Conservation (phyloP, 2,113 vertebrate species). For the Erythrocebus patas region DNA sequence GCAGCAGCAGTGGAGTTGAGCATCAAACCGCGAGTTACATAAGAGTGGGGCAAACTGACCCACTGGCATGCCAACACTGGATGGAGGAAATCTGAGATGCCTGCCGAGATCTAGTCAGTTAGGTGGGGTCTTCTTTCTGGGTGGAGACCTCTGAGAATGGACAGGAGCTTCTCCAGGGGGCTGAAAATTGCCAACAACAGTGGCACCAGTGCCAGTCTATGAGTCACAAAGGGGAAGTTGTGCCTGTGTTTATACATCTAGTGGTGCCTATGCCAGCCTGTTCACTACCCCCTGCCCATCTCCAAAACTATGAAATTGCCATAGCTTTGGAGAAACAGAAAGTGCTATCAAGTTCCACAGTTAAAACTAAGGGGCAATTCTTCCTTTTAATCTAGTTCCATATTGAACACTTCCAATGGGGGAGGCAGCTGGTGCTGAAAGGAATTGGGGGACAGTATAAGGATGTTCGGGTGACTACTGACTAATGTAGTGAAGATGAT, state of each 20-base stretch:
- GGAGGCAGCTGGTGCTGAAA: background rate
- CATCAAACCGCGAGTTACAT: background rate
- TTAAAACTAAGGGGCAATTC: background rate
- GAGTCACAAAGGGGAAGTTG: background rate
- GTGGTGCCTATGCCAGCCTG: slow-evolving; percentile 20
- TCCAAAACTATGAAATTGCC: slow-evolving; percentile 66
- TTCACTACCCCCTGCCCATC: slow-evolving; percentile 54
- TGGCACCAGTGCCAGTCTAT: background rate
- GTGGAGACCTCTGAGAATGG: background rate
- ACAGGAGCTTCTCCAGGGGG: background rate
- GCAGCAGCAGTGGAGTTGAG: slow-evolving; percentile 36
- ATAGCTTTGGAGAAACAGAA: slow-evolving; percentile 28
- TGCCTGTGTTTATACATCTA: background rate
- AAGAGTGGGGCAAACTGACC: background rate
- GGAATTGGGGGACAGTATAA: background rate
- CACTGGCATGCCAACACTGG: background rate
- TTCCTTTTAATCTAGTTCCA: background rate
- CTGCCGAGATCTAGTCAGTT: background rate
- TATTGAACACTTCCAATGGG: background rate
- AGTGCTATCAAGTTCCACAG: background rate
- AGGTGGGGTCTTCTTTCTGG: background rate
- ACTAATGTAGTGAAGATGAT: background rate
- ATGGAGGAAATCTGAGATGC: background rate
- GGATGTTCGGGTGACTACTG: background rate
- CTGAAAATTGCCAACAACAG: background rate